Percentiles rank a stretch among this genome's conserved stretches.
Conservation (phyloP, 2,113 vertebrate species). For the Tragelaphus imberbis region DNA sequence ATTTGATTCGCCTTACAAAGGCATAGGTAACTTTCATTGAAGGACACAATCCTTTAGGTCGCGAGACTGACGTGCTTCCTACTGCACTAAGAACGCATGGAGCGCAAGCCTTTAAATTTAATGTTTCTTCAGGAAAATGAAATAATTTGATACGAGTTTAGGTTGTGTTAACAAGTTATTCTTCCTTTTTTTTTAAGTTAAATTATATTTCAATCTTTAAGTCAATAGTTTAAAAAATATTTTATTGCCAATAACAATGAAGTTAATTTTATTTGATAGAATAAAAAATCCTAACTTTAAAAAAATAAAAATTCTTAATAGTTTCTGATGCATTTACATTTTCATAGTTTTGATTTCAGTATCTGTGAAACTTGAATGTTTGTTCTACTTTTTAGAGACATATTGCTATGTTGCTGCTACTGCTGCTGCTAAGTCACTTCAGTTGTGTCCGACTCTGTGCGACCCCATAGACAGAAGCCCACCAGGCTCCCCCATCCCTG, state of each 20-base stretch:
- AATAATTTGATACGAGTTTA: neutral
- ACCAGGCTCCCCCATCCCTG: too few relatives aligned
- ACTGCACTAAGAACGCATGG: neutral
- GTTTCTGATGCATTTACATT: neutral
- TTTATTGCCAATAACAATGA: neutral
- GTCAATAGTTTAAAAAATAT: neutral
- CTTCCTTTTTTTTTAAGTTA: neutral
- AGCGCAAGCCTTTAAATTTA: neutral
- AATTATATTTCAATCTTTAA: neutral
- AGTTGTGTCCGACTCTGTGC: too few relatives aligned
- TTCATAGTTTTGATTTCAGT: conserved; percentile 17
- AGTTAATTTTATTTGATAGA: neutral
- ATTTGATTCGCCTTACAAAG: neutral
- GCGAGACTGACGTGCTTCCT: neutral
- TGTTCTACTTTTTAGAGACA: neutral
- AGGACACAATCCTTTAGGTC: neutral
- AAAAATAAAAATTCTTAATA: neutral
- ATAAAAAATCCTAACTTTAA: neutral
- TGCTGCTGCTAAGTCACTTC: too few relatives aligned
- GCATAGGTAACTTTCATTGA: neutral
- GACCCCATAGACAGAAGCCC: too few relatives aligned
- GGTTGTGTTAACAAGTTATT: neutral
- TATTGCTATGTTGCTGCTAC: neutral
- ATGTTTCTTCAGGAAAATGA: neutral
- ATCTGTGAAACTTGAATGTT: neutral